Base-by-base conservation (phyloP, 2,888 invertebrate species). In the Erebia palarica region DNA sequence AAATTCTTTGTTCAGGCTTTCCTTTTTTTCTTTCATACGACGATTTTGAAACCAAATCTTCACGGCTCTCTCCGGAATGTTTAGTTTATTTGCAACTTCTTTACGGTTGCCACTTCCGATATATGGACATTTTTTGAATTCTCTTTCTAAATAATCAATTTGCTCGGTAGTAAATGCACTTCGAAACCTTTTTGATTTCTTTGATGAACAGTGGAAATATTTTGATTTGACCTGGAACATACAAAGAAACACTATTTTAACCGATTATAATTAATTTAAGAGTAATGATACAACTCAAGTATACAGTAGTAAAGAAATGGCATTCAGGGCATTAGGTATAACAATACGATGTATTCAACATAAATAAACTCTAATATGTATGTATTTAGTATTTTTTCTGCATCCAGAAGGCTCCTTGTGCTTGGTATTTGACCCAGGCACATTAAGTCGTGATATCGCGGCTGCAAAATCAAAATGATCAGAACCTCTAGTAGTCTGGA, bases 1-100 rank as follows among this genome's bases (percentile, higher is more conserved):
- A 55, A 75, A 57, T 69, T 86, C 83, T 70, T 81, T 82, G 16
- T 16, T 75, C 14, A 70, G 72, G 3, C 27, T 83, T 73, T 95
- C 95, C 81, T 95, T 96, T 82, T 96, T 96, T 81, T 93, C 92
- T 77, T 95, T 96, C 96, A 97, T 97, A 8, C 97, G 89, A 1
- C 97, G 92, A 83, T 97, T 97, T 84, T 97, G 97, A 81, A 97
- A 97, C 97, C 97, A 97, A 70, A 97, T 96, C 85, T 97, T 97
- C 47, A 97, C 95, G 77, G 97, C 96, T 69, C 95, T 90, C 80
- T 97, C 97, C 0, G 95, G 92, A 11, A 97, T 93, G 64, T 93
- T 93, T 0, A 97, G 88, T 0, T 87, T 78, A 0, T 91, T 84
- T 0, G 97, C 95, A 83, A 97, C 92, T 81, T 96, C 95, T 74